Base-by-base conservation (phyloP, 2,797 vertebrate species). In the Micrastur ruficollis region DNA sequence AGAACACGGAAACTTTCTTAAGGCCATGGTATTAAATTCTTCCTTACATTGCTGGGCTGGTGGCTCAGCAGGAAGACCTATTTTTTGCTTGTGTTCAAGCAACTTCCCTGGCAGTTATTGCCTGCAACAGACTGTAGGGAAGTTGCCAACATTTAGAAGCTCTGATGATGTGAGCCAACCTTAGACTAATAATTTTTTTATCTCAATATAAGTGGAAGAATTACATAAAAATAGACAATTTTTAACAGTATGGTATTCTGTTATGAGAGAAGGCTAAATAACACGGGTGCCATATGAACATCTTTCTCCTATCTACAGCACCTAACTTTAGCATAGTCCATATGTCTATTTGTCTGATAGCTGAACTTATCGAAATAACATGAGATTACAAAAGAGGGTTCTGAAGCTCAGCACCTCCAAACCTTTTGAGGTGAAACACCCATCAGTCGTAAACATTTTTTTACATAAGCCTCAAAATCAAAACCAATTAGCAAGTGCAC, bases 131-230 rank as follows among this genome's bases (percentile, higher is more conserved):
- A 98, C 98, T 98, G 98, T 91, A 93, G 89, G 88, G 97, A 84
- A 91, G 68, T 98, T 98, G 98, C 98, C 98, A 98, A 98, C 98
- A 98, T 98, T 98, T 97, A 95, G 96, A 98, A 98, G 96, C 98
- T 98, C 97, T 97, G 98, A 97, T 97, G 98, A 98, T 98, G 97
- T 71, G 98, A 98, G 98, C 98, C 98, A 98, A 98, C 98, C 98
- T 98, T 96, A 98, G 97, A 98, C 97, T 98, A 98, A 98, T 98
- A 98, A 98, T 98, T 98, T 98, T 97, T 98, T 98, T 98, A 98
- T 98, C 98, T 98, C 98, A 98, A 97, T 98, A 97, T 98, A 98
- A 98, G 98, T 98, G 98, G 98, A 98, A 98, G 98, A 98, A 98
- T 96, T 97, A 98, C 98, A 98, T 97, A 98, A 98, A 98, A 98